phyloP scores from a whole-genome alignment of 2,888 invertebrate species.

The Cyclophora albipunctata region DNA sequence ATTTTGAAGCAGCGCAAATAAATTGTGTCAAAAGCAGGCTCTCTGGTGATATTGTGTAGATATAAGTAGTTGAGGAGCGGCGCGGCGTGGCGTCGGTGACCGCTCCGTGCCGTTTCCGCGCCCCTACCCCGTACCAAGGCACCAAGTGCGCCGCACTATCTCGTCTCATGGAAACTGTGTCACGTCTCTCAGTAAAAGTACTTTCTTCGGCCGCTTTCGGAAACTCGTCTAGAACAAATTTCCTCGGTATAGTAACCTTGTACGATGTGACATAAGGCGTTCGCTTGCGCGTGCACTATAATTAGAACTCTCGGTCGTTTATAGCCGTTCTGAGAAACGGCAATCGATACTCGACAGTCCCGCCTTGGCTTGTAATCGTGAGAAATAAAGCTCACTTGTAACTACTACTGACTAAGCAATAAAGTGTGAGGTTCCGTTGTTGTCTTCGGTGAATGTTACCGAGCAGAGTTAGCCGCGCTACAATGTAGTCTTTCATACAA shows the following conservation, averaged over 20 bases:
- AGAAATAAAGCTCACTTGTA: slow-evolving; percentile 27
- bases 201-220: slow-evolving; percentile 73
- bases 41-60: no score
- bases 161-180: slow-evolving; percentile 66
- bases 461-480: slow-evolving; percentile 8
- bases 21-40: no score
- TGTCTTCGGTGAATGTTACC: slow-evolving; percentile 16
- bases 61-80: no score
- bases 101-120: slow-evolving; percentile 14
- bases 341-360: slow-evolving; percentile 39
- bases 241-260: slow-evolving; percentile 64
- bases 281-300: slow-evolving; percentile 47
- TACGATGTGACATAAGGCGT: slow-evolving; percentile 63
- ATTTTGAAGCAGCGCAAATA: no score
- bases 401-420: slow-evolving; percentile 15
- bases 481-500: slow-evolving; percentile 9
- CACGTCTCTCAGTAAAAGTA: slow-evolving; percentile 71
- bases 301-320: slow-evolving; percentile 49
- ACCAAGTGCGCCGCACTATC: slow-evolving; percentile 18
- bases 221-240: slow-evolving; percentile 65
- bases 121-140: slow-evolving; percentile 15
- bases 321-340: slow-evolving; percentile 43
- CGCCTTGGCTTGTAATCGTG: slow-evolving; percentile 28
- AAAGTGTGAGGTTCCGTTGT: slow-evolving; percentile 8
- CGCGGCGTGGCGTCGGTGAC: no score